Evolutionary conservation across 37 sponge, comb jelly and placozoan species (phyloP).

Genomic region (Beroe ovata): DNA sequence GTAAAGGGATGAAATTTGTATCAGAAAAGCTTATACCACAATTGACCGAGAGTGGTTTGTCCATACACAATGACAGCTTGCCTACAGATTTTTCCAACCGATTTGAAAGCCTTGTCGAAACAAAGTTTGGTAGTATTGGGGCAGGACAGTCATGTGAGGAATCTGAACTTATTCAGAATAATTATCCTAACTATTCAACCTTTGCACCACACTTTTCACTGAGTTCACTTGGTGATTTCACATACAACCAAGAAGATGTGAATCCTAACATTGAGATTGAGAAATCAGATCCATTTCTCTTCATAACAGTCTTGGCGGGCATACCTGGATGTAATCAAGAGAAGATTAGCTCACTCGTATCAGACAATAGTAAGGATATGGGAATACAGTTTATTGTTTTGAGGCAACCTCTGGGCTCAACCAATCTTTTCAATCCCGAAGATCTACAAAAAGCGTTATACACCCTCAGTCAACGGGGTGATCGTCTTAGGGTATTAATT

Average conservation of each 20-base stretch:
- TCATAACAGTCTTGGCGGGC: constrained; percentile 10
- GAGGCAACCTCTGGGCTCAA: constrained; percentile 21
- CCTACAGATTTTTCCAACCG: constrained; percentile 10
- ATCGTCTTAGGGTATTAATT: constrained; percentile 15
- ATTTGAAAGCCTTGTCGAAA: background rate
- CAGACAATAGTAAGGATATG: background rate
- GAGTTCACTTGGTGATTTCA: constrained; percentile 13
- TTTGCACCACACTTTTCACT: constrained; percentile 33
- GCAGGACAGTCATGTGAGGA: background rate
- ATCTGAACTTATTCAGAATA: background rate
- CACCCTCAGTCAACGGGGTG: constrained; percentile 5
- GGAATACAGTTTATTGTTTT: constrained; percentile 28
- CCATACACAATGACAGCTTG: background rate
- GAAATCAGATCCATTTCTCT: constrained; percentile 7
- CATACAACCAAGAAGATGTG: constrained; percentile 50
- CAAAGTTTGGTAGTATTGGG: background rate
- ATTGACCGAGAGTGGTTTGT: background rate
- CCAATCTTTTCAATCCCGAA: background rate
- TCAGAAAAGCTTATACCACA: background rate
- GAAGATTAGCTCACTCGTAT: constrained; percentile 19
- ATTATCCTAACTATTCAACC: background rate
- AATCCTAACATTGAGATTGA: constrained; percentile 16
- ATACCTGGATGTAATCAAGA: constrained; percentile 60
- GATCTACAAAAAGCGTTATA: constrained; percentile 21
- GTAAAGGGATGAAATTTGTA: background rate